Conservation (phyloP, 2,113 vertebrate genomes). For the Tichodroma muraria region DNA sequence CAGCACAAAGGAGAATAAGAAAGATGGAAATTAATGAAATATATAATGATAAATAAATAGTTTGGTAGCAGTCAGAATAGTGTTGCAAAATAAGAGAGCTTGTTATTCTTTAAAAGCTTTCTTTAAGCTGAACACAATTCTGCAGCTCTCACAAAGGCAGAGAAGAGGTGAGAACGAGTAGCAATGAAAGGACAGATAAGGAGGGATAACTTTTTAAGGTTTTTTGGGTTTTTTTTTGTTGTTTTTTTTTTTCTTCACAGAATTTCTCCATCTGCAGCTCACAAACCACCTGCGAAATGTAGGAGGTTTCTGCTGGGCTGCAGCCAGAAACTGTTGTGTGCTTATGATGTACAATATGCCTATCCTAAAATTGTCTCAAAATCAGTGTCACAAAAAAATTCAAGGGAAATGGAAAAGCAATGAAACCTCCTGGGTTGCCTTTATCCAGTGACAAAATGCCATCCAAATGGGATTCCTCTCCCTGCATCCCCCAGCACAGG, state of each 20-base stretch:
- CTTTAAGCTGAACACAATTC: not conserved
- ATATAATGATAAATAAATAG: not conserved
- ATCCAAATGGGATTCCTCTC: not conserved
- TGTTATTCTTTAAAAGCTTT: not conserved
- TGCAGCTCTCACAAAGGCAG: not conserved
- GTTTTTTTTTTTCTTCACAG: not conserved
- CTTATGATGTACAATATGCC: not conserved
- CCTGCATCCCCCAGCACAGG: not conserved
- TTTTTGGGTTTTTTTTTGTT: no score
- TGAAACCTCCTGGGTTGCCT: not conserved
- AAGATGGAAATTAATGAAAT: not conserved
- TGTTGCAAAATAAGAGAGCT: not conserved
- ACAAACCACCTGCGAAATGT: constrained; percentile 37
- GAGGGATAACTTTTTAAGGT: not conserved
- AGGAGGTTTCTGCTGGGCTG: constrained; percentile 7
- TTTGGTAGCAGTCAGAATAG: not conserved
- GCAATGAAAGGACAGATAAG: not conserved
- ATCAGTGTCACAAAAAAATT: not conserved
- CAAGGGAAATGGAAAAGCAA: not conserved
- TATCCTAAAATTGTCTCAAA: not conserved
- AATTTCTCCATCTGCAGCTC: constrained; percentile 35
- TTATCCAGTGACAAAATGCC: not conserved
- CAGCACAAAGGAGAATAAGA: not conserved
- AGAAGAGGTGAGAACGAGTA: not conserved
- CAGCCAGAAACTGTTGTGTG: not conserved